Base-by-base conservation (phyloP, 2,888 invertebrate genomes). In the Brachylomia viminalis region DNA sequence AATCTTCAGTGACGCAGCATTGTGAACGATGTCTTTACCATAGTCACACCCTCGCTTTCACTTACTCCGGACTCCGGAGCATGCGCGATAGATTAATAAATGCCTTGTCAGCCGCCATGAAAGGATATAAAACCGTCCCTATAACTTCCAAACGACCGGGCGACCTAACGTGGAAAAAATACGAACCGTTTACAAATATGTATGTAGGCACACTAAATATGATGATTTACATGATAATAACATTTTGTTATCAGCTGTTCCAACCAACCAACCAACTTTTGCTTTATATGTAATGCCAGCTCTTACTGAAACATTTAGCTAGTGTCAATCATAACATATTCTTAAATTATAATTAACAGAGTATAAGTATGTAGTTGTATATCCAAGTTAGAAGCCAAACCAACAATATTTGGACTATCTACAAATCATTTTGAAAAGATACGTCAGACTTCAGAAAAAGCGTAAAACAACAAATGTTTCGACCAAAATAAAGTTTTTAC, bases 401-500 rank as follows among this genome's bases (percentile, higher is more conserved):
- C 17, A 54, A 30, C 42, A 58, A 67, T 58, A 49, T 59, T 33
- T 79, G 15, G 10, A 1, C 30, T 47, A 64, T 30, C n/a, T 13
- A 67, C 54, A 66, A 79, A 66, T 64, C 52, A 77, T 45, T 79
- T 56, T 15, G 11, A 54, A 75, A 69, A 56, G 17, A 66, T 76
- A 64, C 33, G 47, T 62, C 49, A 72, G 15, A 38, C 27, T 72
- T 67, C 20, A 54, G 52, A 70, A 72, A 74, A 74, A 52, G 23
- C 47, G 61, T 74, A 72, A 65, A 74, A 74, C n/a, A 77, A 71
- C 68, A 58, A 77, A 66, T 58, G 65, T 54, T 59, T 66, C 52
- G 47, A 83, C 77, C 71, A 72, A 80, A 83, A 80, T 80, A 83
- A 77, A 80, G 56, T 71, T 83, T 66, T 80, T 54, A 80, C 52